A percentile compares a stretch with the other conserved stretches of the same genome.
Conservation (phyloP, 2,797 vertebrate species). For the Macropus fuliginosus region DNA sequence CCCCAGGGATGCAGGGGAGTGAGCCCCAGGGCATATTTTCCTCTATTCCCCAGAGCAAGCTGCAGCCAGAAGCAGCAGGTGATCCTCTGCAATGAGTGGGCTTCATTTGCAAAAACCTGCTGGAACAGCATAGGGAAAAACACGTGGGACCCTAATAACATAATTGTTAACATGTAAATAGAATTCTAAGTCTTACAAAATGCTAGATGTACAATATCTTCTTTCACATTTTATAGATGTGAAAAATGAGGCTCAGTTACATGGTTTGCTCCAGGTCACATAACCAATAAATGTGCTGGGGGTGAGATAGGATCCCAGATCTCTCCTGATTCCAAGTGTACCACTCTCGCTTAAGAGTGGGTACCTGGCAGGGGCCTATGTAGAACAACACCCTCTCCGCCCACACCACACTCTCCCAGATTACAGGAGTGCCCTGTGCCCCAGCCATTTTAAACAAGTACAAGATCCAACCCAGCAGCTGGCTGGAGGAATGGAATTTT, state of each 20-base stretch:
- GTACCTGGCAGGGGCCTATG: not conserved
- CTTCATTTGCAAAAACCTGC: not conserved
- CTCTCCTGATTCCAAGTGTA: not conserved
- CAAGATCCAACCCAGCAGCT: not conserved
- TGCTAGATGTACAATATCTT: not conserved
- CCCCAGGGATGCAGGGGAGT: not conserved
- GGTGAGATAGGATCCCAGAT: not conserved
- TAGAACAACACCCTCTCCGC: not conserved
- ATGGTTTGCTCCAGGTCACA: not conserved
- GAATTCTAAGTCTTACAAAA: not conserved
- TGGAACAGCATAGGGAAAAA: not conserved
- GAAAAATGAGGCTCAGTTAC: not conserved
- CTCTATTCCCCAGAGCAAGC: not conserved
- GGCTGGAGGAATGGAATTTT: not conserved
- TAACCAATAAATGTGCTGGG: not conserved
- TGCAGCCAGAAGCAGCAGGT: not conserved
- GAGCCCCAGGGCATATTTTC: not conserved
- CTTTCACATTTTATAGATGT: not conserved
- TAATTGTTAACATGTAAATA: not conserved
- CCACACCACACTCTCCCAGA: not conserved
- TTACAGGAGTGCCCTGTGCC: not conserved
- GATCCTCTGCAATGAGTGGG: not conserved
- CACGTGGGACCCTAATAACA: not conserved
- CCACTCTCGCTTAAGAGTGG: not conserved
- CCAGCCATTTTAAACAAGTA: not conserved